Evolutionary conservation across 2,888 invertebrate species (phyloP).

Genomic region (Molorchus minor): DNA sequence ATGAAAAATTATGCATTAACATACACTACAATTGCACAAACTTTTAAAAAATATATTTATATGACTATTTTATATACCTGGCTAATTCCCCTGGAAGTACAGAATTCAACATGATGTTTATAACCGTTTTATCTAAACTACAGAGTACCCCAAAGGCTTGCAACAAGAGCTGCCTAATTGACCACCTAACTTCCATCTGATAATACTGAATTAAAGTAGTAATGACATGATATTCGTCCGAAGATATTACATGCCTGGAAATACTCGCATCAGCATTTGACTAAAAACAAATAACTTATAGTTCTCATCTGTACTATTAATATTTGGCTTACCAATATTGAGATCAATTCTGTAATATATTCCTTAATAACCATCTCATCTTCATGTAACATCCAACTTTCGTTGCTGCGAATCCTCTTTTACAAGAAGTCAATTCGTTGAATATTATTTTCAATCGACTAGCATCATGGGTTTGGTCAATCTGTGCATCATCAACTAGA

Average conservation of each 20-base stretch:
- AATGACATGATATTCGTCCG: conserved; percentile 85
- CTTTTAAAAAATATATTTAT: not conserved
- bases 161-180: too few species aligned
- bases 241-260: conserved; percentile 84
- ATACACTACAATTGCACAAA: too few species aligned
- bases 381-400: conserved; percentile 93
- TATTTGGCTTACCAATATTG: conserved; percentile 84
- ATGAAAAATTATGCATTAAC: not conserved
- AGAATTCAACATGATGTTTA: conserved; percentile 85
- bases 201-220: conserved; percentile 90
- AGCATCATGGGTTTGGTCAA: conserved; percentile 86
- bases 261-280: conserved; percentile 92
- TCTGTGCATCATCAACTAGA: conserved; percentile 70
- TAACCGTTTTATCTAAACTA: conserved; percentile 81
- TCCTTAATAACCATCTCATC: conserved; percentile 90
- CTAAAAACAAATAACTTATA: conserved; percentile 64
- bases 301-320: not conserved
- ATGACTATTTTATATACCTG: conserved; percentile 64
- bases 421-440: conserved; percentile 84
- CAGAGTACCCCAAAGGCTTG: conserved; percentile 91
- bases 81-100: conserved; percentile 92
- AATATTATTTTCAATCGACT: conserved; percentile 84
- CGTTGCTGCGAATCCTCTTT: conserved; percentile 93
- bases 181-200: conserved; percentile 94
- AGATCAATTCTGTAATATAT: conserved; percentile 82